Evolutionary conservation across 2,797 vertebrate genomes (phyloP), one percentile per base, ranked within the genome.

Genomic region (Sebastiscus tertius): DNA sequence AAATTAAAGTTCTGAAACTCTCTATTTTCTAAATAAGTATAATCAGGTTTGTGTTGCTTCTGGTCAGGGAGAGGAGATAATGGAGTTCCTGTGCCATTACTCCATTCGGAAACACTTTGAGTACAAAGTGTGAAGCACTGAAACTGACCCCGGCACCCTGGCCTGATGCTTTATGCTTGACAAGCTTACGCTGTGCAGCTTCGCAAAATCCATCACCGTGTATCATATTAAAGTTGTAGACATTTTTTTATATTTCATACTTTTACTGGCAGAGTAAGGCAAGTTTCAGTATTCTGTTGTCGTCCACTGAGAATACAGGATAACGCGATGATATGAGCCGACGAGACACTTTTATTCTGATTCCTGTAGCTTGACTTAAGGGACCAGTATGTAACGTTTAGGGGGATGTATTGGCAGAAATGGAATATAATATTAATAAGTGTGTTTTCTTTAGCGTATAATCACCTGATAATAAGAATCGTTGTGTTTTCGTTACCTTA

Each of bases 171-270:
- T 46, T 22, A 46, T 18, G 54, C 71, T 71, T 46, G 5, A 66
- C 34, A 12, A 75, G 68, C 75, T 83, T 60, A 55, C 0, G 9
- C n/a, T 31, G 56, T 73, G 79, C 69, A 68, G 26, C 75, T 82
- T 67, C 4, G 11, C 68, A 70, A 49, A 67, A 70, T 66, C 46
- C n/a, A 63, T 84, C 80, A 56, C 80, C 69, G 64, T 87, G 76
- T 61, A 26, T 72, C 22, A 22, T 70, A 27, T 62, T 20, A 6
- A 63, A 61, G n/a, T 26, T 65, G 33, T 6, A 63, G n/a, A 75
- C 12, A 5, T 65, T 66, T 87, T 84, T n/a, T 84, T 80, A 54
- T 81, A 58, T 82, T 76, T 65, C 49, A 68, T 60, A 71, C n/a
- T 42, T 79, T 61, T 22, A 59, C 55, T 26, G 18, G 64, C 33